Conservation (phyloP, 1,140 invertebrate species). For the Teleopsis dalmanni region DNA sequence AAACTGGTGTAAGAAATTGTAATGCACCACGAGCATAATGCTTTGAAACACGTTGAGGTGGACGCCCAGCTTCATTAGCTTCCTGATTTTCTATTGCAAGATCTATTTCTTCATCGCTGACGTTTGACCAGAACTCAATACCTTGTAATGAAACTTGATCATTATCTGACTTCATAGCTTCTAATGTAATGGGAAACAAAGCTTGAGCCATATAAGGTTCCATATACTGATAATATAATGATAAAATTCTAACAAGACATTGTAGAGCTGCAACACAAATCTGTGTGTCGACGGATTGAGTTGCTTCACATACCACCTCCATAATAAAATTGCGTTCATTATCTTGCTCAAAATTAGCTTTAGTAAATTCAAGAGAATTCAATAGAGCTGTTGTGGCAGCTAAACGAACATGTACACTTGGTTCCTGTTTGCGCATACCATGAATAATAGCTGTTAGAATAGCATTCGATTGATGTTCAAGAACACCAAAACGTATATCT, state of each 20-base stretch:
- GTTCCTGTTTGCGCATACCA: conserved; percentile 83
- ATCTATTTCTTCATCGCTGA: conserved; percentile 98
- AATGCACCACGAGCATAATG: conserved; percentile 95
- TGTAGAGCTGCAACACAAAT: conserved; percentile 93
- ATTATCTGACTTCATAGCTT: conserved; percentile 95
- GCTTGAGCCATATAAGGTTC: conserved; percentile 97
- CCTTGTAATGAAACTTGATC: conserved; percentile 97
- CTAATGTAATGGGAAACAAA: conserved; percentile 96
- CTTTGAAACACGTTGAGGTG: conserved; percentile 81
- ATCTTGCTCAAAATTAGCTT: conserved; percentile 97
- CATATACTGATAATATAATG: conserved; percentile 98
- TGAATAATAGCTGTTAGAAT: conserved; percentile 98
- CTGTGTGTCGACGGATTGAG: conserved; percentile 75
- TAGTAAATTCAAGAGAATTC: conserved; percentile 99
- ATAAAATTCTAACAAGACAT: conserved; percentile 98
- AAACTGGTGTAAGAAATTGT: conserved; percentile 88
- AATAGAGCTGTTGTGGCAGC: conserved; percentile 94
- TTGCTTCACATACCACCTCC: conserved; percentile 96
- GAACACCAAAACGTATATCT: conserved; percentile 81
- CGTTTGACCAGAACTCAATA: conserved; percentile 99
- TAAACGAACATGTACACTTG: conserved; percentile 77
- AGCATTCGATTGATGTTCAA: conserved; percentile 86
- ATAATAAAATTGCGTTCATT: conserved; percentile 97
- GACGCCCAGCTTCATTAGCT: conserved; percentile 81
- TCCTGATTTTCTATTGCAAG: conserved; percentile 91